phyloP scores from a whole-genome alignment of 2,888 invertebrate species.

The Ochlodes sylvanus region DNA sequence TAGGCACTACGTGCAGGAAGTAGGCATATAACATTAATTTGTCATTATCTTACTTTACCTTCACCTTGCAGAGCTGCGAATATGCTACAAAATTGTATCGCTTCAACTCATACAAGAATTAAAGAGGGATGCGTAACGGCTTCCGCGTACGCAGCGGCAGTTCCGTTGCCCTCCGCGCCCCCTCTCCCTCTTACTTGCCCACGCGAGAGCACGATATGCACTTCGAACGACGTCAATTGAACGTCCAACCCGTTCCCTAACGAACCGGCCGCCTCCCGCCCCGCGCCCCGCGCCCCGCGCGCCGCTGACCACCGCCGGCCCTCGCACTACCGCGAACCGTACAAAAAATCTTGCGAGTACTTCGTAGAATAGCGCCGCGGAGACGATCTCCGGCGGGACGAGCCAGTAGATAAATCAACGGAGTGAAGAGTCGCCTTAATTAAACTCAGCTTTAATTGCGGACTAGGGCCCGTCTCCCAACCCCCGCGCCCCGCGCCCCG shows the following conservation, averaged over 20 bases:
- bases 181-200: too few species aligned
- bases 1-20: too few species aligned
- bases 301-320: slow-evolving; percentile 16
- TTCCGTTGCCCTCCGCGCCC: too few species aligned
- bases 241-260: slow-evolving; percentile 40
- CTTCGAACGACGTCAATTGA: slow-evolving; percentile 29
- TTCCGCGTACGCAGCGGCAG: not conserved
- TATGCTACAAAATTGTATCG: too few species aligned
- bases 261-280: slow-evolving; percentile 23
- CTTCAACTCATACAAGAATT: not conserved
- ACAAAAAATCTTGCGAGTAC: slow-evolving; percentile 50
- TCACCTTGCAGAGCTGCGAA: too few species aligned
- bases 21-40: too few species aligned
- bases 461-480: slow-evolving; percentile 45
- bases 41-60: too few species aligned
- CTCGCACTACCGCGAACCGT: slow-evolving; percentile 47
- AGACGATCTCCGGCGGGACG: slow-evolving; percentile 39
- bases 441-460: slow-evolving; percentile 66
- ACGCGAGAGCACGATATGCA: slow-evolving; percentile 2
- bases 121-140: not conserved
- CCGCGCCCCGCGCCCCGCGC: slow-evolving; percentile 7
- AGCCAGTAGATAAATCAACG: slow-evolving; percentile 59
- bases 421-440: slow-evolving; percentile 55
- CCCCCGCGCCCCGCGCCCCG: slow-evolving; percentile 31
- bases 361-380: slow-evolving; percentile 49